Base-by-base conservation (phyloP, 2,888 invertebrate species). In the Agriopis marginaria region DNA sequence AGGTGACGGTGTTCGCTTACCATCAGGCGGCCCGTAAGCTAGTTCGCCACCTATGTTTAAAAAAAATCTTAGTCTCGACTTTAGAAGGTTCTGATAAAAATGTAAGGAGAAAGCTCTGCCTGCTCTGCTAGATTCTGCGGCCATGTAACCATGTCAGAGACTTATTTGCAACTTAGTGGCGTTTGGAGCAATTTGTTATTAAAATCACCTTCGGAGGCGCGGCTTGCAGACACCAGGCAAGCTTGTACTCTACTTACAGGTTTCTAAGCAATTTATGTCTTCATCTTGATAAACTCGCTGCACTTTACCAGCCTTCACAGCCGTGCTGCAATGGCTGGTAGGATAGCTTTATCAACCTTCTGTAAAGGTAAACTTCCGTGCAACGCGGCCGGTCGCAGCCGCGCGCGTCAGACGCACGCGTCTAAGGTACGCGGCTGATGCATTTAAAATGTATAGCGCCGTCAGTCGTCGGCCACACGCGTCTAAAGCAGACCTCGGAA, bases 301-400 rank as follows among this genome's bases (percentile, higher is more conserved):
- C 45, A 40, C 11, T 70, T 81, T 83, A 93, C 93, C 93, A 8
- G 42, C 42, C 9, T 9, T 8, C 6, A 42, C 42, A 12, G 10
- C 45, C 45, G 45, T 32, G 5, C 32, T 32, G 32, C 32, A 3
- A 32, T 32, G 32, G 17, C 17, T 23, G 17, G 17, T 23, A 23
- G 17, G 17, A 23, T 1, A 23, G 1, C 17, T 23, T 23, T 23
- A 23, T 23, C 17, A 23, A 23, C 17, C 17, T 23, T 23, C 17
- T 23, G 2, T 23, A 23, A 23, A 23, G 17, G 17, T 23, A 23
- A 23, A 23, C 17, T 23, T 23, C 17, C 17, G 17, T 23, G 17
- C 17, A 23, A 1, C 17, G 17, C 17, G 17, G 17, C 17, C 17
- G 17, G 17, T 23, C 17, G 17, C 17, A 23, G 17, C 17, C 17